Conservation (phyloP, 1,140 invertebrate species). For the Diorhabda sublineata region DNA sequence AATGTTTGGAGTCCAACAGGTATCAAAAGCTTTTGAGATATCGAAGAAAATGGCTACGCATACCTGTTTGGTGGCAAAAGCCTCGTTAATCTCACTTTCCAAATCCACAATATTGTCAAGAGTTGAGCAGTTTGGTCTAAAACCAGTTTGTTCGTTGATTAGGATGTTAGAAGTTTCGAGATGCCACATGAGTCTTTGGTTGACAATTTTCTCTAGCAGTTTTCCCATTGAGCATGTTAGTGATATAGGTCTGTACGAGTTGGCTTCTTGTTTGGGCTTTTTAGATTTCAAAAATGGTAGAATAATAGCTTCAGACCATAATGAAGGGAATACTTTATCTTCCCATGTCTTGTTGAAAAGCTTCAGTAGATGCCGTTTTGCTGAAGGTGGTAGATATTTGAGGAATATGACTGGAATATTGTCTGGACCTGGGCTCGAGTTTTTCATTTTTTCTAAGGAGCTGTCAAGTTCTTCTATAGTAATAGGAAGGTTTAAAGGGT, state of each 20-base stretch:
- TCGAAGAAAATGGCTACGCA: slow-evolving; percentile 15
- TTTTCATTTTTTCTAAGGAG: not conserved
- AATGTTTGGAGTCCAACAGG: too few species aligned
- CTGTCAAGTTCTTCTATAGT: not conserved
- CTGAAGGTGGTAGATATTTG: slow-evolving; percentile 3
- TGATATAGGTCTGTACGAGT: slow-evolving; percentile 18
- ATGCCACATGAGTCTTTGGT: slow-evolving; percentile 13
- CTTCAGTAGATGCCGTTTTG: not conserved
- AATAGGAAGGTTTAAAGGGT: not conserved
- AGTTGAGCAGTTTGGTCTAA: slow-evolving; percentile 5
- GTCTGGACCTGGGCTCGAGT: slow-evolving; percentile 7
- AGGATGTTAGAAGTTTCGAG: slow-evolving; percentile 17
- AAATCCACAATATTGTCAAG: slow-evolving; percentile 11
- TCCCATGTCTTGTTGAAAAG: not conserved
- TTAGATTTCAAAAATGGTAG: slow-evolving; percentile 17
- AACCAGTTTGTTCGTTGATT: slow-evolving; percentile 7
- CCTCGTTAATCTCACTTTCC: slow-evolving; percentile 13
- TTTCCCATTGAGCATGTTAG: slow-evolving; percentile 19
- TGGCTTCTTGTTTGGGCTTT: slow-evolving; percentile 7
- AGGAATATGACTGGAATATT: slow-evolving; percentile 13
- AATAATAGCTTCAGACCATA: slow-evolving; percentile 17
- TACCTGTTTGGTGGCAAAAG: slow-evolving; percentile 12
- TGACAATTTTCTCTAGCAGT: slow-evolving; percentile 22
- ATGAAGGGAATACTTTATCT: not conserved
- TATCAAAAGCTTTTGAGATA: slow-evolving; percentile 18